Evolutionary conservation across 2,888 invertebrate genomes (phyloP), one percentile per base, ranked within the genome.

Genomic region (Hylaea fasciaria): DNA sequence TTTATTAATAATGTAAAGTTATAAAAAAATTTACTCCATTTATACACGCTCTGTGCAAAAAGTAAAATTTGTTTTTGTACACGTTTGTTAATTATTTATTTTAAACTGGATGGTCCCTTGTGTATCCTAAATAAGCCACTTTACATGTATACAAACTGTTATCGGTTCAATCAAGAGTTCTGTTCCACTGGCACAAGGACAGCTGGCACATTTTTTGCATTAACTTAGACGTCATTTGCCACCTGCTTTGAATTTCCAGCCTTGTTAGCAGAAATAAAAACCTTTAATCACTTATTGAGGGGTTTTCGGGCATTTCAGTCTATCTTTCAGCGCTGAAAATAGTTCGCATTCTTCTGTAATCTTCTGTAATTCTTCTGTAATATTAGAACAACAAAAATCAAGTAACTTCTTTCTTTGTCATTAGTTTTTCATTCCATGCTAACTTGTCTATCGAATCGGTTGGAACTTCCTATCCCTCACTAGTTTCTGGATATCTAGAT

Each of bases 61-160:
- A n/a, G n/a, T 37, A n/a, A 5, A 22, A 22, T 12, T n/a, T 37
- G 11, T 37, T 3, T 1, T 37, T 10, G 2, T 14, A 14, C 14
- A 14, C 14, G 0, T 13, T 3, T 44, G 14, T 16, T 32, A 28
- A 37, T 2, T 13, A 41, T 50, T 54, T 22, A 50, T 55, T 46
- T 22, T 45, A 60, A 60, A 51, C 48, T 47, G n/a, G 44, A 44
- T 47, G n/a, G 44, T n/a, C 43, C 52, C 41, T 50, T 46, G 37
- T 16, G 43, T 49, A 52, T 48, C 45, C 63, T 66, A 57, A 61
- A 63, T 57, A 58, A 60, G 45, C 46, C 37, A 52, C 8, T 61
- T 56, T 41, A 60, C 35, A 56, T 57, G 16, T 48, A 45, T 52
- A 41, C 32, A 17, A 13, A 7, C 17, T 22, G 35, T 55, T 60